Conservation (phyloP, 2,888 invertebrate genomes). For the Cylindroiulus punctatus region DNA sequence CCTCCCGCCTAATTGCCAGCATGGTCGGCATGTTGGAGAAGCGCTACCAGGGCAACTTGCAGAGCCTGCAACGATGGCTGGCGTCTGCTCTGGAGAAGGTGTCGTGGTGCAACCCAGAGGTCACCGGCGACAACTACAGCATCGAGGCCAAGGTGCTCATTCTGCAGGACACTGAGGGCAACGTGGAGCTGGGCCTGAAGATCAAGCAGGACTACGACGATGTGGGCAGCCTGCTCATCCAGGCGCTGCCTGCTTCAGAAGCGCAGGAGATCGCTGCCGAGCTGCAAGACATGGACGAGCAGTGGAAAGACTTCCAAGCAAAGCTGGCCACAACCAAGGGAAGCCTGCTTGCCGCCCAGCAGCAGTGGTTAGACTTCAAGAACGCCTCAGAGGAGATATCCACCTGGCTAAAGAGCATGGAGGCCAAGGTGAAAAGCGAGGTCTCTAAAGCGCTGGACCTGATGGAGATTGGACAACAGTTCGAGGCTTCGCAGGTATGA, state of each 20-base stretch:
- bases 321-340: slow-evolving; percentile 76
- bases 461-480: slow-evolving; percentile 54
- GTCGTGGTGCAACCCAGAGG: slow-evolving; percentile 89
- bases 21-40: slow-evolving; percentile 85
- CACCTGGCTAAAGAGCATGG: slow-evolving; percentile 81
- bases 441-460: slow-evolving; percentile 65
- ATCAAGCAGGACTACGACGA: slow-evolving; percentile 49
- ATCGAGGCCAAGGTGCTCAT: slow-evolving; percentile 81
- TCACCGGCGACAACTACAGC: slow-evolving; percentile 89
- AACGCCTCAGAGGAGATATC: slow-evolving; percentile 77
- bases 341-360: slow-evolving; percentile 76
- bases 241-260: slow-evolving; percentile 72
- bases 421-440: slow-evolving; percentile 78
- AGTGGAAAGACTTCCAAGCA: slow-evolving; percentile 76
- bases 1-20: slow-evolving; percentile 76
- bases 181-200: slow-evolving; percentile 46
- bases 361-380: slow-evolving; percentile 84
- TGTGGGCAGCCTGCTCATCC: slow-evolving; percentile 18
- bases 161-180: slow-evolving; percentile 60
- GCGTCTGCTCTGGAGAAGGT: slow-evolving; percentile 86
- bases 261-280: slow-evolving; percentile 75
- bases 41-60: slow-evolving; percentile 84
- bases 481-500: slow-evolving; percentile 51
- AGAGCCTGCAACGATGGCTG: slow-evolving; percentile 82
- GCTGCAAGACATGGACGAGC: slow-evolving; percentile 76